Conservation (phyloP, 92 coral and sea anemone genomes). For the Porites rus region DNA sequence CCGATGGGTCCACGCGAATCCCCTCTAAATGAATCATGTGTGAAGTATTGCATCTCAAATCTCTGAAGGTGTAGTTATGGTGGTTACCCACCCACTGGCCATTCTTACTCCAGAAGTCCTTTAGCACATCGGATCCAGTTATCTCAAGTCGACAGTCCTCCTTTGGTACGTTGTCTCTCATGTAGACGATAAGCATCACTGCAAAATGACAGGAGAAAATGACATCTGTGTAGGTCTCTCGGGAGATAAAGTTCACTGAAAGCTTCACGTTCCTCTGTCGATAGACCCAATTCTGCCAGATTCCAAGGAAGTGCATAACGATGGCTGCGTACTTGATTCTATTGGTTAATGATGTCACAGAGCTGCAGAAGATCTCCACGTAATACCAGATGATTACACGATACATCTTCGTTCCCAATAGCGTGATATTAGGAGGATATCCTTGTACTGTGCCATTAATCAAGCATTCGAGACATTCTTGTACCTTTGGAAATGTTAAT, state of each 20-base stretch:
- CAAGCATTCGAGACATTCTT: background rate
- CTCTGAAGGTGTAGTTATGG: slow-evolving; percentile 38
- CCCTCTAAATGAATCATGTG: background rate
- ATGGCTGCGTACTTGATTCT: slow-evolving; percentile 60
- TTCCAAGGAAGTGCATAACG: slow-evolving; percentile 53
- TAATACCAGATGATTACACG: slow-evolving; percentile 47
- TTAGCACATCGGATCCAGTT: slow-evolving; percentile 49
- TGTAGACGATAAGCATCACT: slow-evolving; percentile 51
- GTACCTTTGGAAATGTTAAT: slow-evolving; percentile 21
- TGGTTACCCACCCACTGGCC: slow-evolving; percentile 64
- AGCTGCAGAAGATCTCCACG: slow-evolving; percentile 60
- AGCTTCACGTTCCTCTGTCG: slow-evolving; percentile 1
- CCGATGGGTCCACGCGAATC: background rate
- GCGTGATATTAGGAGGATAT: slow-evolving; percentile 17
- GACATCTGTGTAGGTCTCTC: slow-evolving; percentile 33
- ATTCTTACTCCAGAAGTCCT: slow-evolving; percentile 59
- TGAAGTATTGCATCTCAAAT: background rate
- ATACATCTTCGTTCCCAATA: slow-evolving; percentile 43
- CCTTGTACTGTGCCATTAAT: slow-evolving; percentile 11
- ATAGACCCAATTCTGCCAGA: slow-evolving; percentile 49
- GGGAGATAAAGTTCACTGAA: slow-evolving; percentile 34
- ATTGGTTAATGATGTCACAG: slow-evolving; percentile 29
- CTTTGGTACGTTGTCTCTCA: slow-evolving; percentile 53
- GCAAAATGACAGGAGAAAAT: slow-evolving; percentile 64
- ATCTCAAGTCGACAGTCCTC: slow-evolving; percentile 39